Evolutionary conservation across 1,140 invertebrate genomes (phyloP).

Genomic region (Dendroctonus valens): DNA sequence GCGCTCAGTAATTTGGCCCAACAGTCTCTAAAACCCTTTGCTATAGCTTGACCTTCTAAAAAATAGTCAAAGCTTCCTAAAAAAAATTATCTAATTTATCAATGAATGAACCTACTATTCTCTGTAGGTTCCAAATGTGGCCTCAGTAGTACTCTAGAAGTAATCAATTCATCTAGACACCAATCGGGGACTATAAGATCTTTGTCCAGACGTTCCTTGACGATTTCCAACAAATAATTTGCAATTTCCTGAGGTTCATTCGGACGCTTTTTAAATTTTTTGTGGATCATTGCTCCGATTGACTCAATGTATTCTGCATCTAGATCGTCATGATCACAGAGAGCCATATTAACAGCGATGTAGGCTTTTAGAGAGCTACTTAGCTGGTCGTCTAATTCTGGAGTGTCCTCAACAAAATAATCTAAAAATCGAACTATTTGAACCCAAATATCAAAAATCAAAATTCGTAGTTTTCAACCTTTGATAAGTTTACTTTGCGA

Average conservation of each 20-base stretch:
- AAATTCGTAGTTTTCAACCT: slow-evolving; percentile 26
- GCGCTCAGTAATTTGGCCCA: slow-evolving; percentile 37
- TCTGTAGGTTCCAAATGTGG: slow-evolving; percentile 5
- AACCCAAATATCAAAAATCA: slow-evolving; percentile 6
- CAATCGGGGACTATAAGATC: neutral
- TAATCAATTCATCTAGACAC: slow-evolving; percentile 16
- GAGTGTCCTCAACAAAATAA: slow-evolving; percentile 19
- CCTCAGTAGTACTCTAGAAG: slow-evolving; percentile 9
- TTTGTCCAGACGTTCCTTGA: slow-evolving; percentile 13
- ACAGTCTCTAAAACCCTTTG: slow-evolving; percentile 25
- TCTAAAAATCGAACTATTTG: slow-evolving; percentile 8
- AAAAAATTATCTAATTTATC: neutral
- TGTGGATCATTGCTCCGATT: slow-evolving; percentile 9
- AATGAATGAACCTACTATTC: neutral
- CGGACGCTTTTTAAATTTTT: slow-evolving; percentile 18
- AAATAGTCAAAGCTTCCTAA: neutral
- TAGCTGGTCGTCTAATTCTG: slow-evolving; percentile 5
- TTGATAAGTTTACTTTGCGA: slow-evolving; percentile 33
- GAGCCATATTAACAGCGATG: slow-evolving; percentile 15
- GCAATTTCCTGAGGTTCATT: slow-evolving; percentile 8
- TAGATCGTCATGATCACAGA: slow-evolving; percentile 16
- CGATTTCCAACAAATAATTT: slow-evolving; percentile 25
- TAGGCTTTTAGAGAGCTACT: slow-evolving; percentile 16
- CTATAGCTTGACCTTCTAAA: slow-evolving; percentile 22
- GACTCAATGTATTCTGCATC: slow-evolving; percentile 12